A percentile compares a stretch with the other conserved stretches of the same genome.
Conservation (phyloP, 2,888 invertebrate species). For the Lycaena phlaeas region DNA sequence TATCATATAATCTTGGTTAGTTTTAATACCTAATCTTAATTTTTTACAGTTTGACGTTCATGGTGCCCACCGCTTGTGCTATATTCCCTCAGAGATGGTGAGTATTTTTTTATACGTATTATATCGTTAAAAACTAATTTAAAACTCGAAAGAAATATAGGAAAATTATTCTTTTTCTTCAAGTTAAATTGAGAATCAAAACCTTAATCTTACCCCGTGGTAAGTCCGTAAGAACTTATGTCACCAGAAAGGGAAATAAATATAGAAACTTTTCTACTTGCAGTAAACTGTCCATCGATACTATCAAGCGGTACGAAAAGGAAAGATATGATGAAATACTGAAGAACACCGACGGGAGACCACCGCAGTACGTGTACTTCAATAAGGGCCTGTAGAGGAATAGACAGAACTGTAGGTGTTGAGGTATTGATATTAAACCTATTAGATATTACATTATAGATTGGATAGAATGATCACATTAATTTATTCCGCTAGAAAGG, state of each 20-base stretch:
- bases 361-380: slow-evolving; percentile 85
- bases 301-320: slow-evolving; percentile 81
- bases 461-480: too few relatives aligned
- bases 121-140: not conserved
- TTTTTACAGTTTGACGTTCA: slow-evolving; percentile 80
- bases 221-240: too few relatives aligned
- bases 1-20: too few relatives aligned
- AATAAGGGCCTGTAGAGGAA: slow-evolving; percentile 78
- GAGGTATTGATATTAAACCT: too few relatives aligned
- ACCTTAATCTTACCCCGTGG: not conserved
- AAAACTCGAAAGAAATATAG: too few relatives aligned
- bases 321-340: slow-evolving; percentile 80
- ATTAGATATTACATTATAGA: too few relatives aligned
- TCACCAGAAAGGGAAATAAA: too few relatives aligned
- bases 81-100: slow-evolving; percentile 90
- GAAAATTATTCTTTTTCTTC: too few relatives aligned
- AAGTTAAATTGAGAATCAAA: too few relatives aligned
- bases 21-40: too few relatives aligned
- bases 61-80: slow-evolving; percentile 91
- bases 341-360: slow-evolving; percentile 75
- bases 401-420: too few relatives aligned
- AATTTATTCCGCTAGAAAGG: too few relatives aligned
- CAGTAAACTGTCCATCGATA: slow-evolving; percentile 80
- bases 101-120: slow-evolving; percentile 39
- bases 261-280: not conserved